These are phyloP conservation scores for Cynoglossus semilaevis DNA, from an alignment of 2,113 vertebrate genomes.

Conservation along the genomic window DNA sequence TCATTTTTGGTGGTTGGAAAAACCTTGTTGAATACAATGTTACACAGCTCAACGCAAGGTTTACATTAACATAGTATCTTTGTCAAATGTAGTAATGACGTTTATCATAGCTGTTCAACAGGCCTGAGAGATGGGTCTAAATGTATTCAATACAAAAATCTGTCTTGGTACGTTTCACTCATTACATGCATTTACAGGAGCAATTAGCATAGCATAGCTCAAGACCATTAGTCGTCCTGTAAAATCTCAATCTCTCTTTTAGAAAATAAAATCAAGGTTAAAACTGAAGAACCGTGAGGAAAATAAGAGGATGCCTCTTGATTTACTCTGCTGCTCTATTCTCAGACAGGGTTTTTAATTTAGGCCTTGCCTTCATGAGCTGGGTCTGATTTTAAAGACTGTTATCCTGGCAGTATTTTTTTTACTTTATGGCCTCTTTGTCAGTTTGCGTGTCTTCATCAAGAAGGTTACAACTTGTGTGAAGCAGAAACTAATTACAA, in stretches of 20 bases:
- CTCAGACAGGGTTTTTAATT: constrained; percentile 18
- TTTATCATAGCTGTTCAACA: too few relatives aligned
- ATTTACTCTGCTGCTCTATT: constrained; percentile 40
- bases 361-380: constrained; percentile 43
- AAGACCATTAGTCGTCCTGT: too few relatives aligned
- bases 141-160: too few relatives aligned
- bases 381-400: constrained; percentile 27
- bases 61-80: too few relatives aligned
- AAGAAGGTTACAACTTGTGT: constrained; percentile 22
- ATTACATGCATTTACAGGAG: too few relatives aligned
- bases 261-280: constrained; percentile 44
- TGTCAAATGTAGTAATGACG: too few relatives aligned
- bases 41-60: too few relatives aligned
- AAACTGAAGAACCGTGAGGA: constrained; percentile 27
- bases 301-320: constrained; percentile 38
- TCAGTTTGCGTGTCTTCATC: constrained; percentile 46
- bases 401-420: constrained; percentile 16
- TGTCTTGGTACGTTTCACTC: too few relatives aligned
- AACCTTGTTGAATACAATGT: too few relatives aligned
- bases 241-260: constrained; percentile 37
- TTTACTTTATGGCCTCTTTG: constrained; percentile 38
- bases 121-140: too few relatives aligned
- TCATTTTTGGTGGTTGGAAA: too few relatives aligned
- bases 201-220: too few relatives aligned
- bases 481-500: constrained; percentile 34